Percentiles rank a stretch among this genome's conserved stretches.
phyloP scores from a whole-genome alignment of 1,140 invertebrate species.

The Cherax quadricarinatus region DNA sequence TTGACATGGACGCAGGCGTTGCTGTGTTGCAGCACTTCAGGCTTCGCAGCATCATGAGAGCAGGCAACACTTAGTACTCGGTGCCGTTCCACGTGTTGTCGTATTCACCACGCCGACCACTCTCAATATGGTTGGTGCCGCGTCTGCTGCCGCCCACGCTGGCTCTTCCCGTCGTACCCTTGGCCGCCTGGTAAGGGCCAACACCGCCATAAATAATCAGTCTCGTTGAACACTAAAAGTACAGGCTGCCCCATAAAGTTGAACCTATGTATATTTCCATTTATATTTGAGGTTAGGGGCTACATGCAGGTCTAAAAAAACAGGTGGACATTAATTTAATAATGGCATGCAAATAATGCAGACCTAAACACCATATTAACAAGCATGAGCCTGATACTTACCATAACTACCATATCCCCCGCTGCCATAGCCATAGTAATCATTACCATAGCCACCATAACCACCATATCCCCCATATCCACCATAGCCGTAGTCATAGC shows the following conservation, averaged over 20 bases:
- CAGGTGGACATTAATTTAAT: neutral
- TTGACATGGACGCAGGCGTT: neutral
- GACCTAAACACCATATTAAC: neutral
- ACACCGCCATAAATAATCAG: conserved; percentile 69
- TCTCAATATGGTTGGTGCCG: conserved; percentile 63
- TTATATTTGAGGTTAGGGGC: neutral
- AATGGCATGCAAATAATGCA: neutral
- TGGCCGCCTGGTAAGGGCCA: conserved; percentile 70
- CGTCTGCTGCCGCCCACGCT: conserved; percentile 67
- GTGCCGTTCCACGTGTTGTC: conserved; percentile 56
- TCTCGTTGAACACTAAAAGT: conserved; percentile 64
- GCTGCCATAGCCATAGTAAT: conserved; percentile 62
- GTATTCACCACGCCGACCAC: conserved; percentile 44
- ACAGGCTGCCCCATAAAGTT: conserved; percentile 11
- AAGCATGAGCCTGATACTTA: conserved; percentile 52
- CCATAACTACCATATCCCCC: conserved; percentile 58
- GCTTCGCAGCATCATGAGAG: neutral
- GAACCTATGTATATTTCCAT: neutral
- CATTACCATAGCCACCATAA: conserved; percentile 61
- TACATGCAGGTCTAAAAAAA: neutral
- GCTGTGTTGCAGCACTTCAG: conserved; percentile 7
- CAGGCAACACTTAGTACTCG: conserved; percentile 13
- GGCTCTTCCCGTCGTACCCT: conserved; percentile 67
- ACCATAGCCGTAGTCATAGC: conserved; percentile 66
- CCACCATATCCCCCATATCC: conserved; percentile 60